Base-by-base conservation (phyloP, 2,797 vertebrate species). In the Anguilla anguilla region DNA sequence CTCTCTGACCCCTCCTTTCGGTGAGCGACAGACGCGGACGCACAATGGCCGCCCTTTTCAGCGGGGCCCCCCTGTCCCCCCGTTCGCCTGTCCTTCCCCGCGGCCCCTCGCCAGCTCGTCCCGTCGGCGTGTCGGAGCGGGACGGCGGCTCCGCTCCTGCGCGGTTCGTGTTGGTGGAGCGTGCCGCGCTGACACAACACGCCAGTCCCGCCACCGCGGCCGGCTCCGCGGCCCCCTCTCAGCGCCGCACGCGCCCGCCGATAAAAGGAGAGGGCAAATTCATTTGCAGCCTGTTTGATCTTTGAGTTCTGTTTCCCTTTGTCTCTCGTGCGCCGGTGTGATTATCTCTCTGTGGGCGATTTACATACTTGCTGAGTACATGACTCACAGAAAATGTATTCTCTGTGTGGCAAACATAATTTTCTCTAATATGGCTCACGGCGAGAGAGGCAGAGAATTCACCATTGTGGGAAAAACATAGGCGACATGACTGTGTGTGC, bases 1-100 rank as follows among this genome's bases (percentile, higher is more conserved):
- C 31, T 57, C 72, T 81, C 31, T 77, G 51, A 81, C 39, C 55
- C 55, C 77, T 96, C 96, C 96, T 95, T 95, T 95, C 95, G 89
- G 28, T 39, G 13, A 49, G 77, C 77, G 25, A 81, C 77, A 46
- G 46, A 25, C 77, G 46, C 17, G 46, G 22, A 81, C 19, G 10
- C 77, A 81, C 77, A 81, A 51, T 81, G 77, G 17, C 77, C 39
- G 43, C n/a, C 19, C 46, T 17, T 81, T 46, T 51, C 77, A 1
- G 6, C 46, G 7, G 77, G 10, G 77, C 11, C 67, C 67, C 67
- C 3, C 1, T 13, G 6, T 51, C 51, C 51, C n/a, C 72, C 72
- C 0, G 72, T 77, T 17, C 28, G 13, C 1, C 72, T 77, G 72
- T 43, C 35, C 28, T 77, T 35, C 72, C 39, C 61, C 61, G 22